Evolutionary conservation across 2,113 vertebrate genomes (phyloP), one percentile per base, ranked within the genome.

Genomic region (Puma concolor): DNA sequence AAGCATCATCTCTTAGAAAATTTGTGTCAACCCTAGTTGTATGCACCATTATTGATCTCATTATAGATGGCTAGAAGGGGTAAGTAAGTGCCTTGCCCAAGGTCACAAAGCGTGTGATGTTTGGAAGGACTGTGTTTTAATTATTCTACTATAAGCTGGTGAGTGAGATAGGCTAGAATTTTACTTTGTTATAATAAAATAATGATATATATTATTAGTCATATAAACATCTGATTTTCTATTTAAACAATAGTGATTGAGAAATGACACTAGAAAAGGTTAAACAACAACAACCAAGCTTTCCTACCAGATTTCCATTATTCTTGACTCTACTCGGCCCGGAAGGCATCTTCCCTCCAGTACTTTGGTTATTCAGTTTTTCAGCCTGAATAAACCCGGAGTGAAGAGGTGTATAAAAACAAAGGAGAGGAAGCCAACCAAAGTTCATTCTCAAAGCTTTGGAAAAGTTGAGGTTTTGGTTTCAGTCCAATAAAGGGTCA

Each of bases 391-490:
- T 44, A 96, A 96, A 95, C 38, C 67, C 87, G 19, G 36, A 80
- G 33, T 81, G 84, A 91, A 95, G 94, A 96, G 77, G 19, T 92
- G 19, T 92, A 94, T 80, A 86, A 96, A 97, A 96, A 95, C 60
- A 93, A 81, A 95, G 77, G 54, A 57, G 15, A 80, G 74, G 89
- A 95, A 95, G 33, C 14, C 94, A 92, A 81, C 57, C 80, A 76
- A 93, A 85, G 38, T 82, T 96, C 83, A 96, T 67, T 77, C 66
- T 94, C 90, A 97, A 89, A 94, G 74, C 64, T 96, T 88, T 27
- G 71, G 66, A 92, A 93, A 97, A 89, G 44, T 71, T 97, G 94
- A 96, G 97, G 96, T 81, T 97, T 98, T 96, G 93, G 67, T 44
- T 96, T 90, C 5, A 60, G 33, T 96, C 87, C 92, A 92, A 84